Percentiles rank a stretch among this genome's conserved stretches.
Evolutionary conservation across 2,113 vertebrate genomes (phyloP).

Genomic region (Perca fluviatilis): DNA sequence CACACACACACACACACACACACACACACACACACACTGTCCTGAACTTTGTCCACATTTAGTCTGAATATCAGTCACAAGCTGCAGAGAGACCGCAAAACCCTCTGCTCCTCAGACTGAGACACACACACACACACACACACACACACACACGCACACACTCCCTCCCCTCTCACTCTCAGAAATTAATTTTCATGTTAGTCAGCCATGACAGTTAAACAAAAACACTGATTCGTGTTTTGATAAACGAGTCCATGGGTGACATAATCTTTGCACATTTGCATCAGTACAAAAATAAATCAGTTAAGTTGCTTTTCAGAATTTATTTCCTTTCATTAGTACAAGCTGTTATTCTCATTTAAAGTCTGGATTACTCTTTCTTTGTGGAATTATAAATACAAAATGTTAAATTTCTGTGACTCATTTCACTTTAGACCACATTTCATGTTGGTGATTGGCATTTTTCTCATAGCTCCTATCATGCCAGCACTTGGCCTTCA

Average conservation of each 20-base stretch:
- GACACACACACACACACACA: neutral
- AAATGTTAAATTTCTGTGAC: neutral
- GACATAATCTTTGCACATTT: constrained; percentile 21
- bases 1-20: no score
- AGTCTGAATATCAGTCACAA: constrained; percentile 6
- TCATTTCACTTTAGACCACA: neutral
- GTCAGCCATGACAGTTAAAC: constrained; percentile 52
- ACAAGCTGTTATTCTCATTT: neutral
- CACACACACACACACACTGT: neutral
- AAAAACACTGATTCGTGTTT: constrained; percentile 65
- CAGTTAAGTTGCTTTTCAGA: neutral
- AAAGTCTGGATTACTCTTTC: neutral
- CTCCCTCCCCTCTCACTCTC: neutral
- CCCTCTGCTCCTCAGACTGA: neutral
- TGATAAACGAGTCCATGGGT: constrained; percentile 23
- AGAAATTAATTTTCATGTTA: constrained; percentile 37
- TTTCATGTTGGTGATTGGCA: neutral
- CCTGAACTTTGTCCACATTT: constrained; percentile 22
- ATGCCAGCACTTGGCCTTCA: neutral
- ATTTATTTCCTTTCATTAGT: neutral
- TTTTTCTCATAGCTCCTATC: neutral
- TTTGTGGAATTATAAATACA: neutral
- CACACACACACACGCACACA: neutral
- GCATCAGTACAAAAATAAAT: constrained; percentile 34
- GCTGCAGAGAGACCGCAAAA: constrained; percentile 42